Evolutionary conservation across 2,797 vertebrate genomes (phyloP), one percentile per base, ranked within the genome.

Genomic region (Melanotaenia pygmaea): DNA sequence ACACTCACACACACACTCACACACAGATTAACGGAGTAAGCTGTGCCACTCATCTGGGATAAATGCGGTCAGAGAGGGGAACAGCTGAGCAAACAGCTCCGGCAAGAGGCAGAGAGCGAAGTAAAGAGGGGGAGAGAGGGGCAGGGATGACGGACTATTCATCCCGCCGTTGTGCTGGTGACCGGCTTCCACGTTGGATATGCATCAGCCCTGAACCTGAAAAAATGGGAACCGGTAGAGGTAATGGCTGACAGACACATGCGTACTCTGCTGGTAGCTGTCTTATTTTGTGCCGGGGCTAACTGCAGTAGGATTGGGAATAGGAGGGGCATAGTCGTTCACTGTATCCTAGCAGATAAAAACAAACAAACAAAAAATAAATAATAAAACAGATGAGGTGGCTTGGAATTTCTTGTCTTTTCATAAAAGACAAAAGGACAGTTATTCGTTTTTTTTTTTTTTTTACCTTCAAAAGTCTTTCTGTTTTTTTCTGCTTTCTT

Each of bases 11-110:
- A 47, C 74, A 47, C 66, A 79, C 51, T 70, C 71, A 34, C 85
- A 79, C 71, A 76, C 70, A 91, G 92, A 93, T 94, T 93, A 94
- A 81, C 81, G 24, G 79, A 80, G 81, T 90, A 94, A 91, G 77
- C 90, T 86, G 88, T 24, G 68, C 77, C 72, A 80, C 84, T 93
- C 91, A 91, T 91, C 91, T 89, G 83, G 92, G 91, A 93, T 93
- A 90, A 93, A 93, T 90, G 90, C 68, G 82, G 88, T 91, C 82
- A 88, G 90, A 85, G 86, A 88, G 88, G 70, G 78, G 87, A 87
- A 85, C 88, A 90, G 91, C 91, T 91, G 93, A 92, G 88, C 90
- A 92, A 90, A 92, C 90, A 82, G 88, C 86, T 76, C 79, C 73
- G 45, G 83, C 76, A 80, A 78, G 88, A 90, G 84, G 75, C 80